Base-by-base conservation (phyloP, 1,140 invertebrate genomes). In the Tetragonula clypearis region DNA sequence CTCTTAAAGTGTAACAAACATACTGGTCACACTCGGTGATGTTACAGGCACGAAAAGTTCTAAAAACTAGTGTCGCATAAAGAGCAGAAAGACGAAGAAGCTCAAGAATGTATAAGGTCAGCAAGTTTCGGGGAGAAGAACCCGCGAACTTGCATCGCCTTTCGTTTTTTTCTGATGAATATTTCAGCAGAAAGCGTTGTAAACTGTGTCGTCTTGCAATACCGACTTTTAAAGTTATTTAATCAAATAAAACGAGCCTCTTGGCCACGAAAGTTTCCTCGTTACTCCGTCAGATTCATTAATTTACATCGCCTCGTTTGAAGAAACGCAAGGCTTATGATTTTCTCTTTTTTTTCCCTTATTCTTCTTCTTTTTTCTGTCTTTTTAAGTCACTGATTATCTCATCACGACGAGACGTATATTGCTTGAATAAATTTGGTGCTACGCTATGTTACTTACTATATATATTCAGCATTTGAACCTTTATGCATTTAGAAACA, bases 221-320 rank as follows among this genome's bases (percentile, higher is more conserved):
- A 73, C 56, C 69, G 68, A 82, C 79, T 82, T 73, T 53, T 71
- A 56, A 80, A 84, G 58, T 84, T 84, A 80, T 80, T 80, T 79
- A 73, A 84, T 84, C 83, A 84, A 84, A 84, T 79, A 56, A 84
- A 79, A 73, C 73, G 73, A 68, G 53, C 21, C 60, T n/a, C 23
- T 41, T 17, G 26, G 41, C 8, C 49, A 30, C 30, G 30, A 55
- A 78, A 74, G 58, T 87, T 82, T 35, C 2, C 35, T 82, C 65
- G 58, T 87, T 87, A 86, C 69, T 19, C 41, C 58, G 21, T 78
- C 55, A 68, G 53, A 68, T 76, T 65, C 73, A 77, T 82, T 82
- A 77, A 82, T 77, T 82, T 76, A 68, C 30, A 82, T 77, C 23
- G 53, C 73, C 19, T 15, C 79, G 35, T 58, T 73, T 73, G 14